Evolutionary conservation across 2,888 invertebrate genomes (phyloP).

Genomic region (Limenitis camilla): DNA sequence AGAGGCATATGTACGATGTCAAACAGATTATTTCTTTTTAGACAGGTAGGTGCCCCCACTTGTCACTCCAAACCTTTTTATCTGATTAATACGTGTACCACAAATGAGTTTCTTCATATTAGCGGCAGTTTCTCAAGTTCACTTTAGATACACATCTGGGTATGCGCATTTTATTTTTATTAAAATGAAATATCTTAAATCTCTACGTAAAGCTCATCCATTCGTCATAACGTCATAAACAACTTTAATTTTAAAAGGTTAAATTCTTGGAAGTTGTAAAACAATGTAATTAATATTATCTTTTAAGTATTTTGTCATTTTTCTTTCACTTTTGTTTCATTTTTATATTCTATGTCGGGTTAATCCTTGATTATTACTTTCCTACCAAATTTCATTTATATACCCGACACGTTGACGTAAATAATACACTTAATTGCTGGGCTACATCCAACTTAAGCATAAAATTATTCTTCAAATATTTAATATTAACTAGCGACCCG

Average conservation of each 20-base stretch:
- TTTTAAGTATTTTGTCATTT: not conserved
- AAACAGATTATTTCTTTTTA: conserved; percentile 20
- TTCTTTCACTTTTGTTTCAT: too few species aligned
- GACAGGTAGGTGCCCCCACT: conserved; percentile 41
- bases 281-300: not conserved
- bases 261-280: not conserved
- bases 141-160: conserved; percentile 46
- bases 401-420: too few species aligned
- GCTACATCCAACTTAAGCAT: too few species aligned
- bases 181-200: conserved; percentile 14
- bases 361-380: too few species aligned
- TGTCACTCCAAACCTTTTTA: conserved; percentile 46
- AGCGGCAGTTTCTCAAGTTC: conserved; percentile 13
- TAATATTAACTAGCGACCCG: too few species aligned
- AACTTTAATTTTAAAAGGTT: conserved; percentile 3
- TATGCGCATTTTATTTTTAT: conserved; percentile 22
- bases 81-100: conserved; percentile 31
- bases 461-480: too few species aligned
- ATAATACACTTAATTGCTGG: too few species aligned
- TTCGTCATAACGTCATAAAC: conserved; percentile 5
- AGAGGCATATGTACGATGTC: conserved; percentile 14
- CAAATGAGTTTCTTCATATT: conserved; percentile 24
- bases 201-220: conserved; percentile 3
- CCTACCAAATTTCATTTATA: too few species aligned
- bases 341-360: not conserved